Base-by-base conservation (phyloP, 2,888 invertebrate species). In the Chalcis sispes region DNA sequence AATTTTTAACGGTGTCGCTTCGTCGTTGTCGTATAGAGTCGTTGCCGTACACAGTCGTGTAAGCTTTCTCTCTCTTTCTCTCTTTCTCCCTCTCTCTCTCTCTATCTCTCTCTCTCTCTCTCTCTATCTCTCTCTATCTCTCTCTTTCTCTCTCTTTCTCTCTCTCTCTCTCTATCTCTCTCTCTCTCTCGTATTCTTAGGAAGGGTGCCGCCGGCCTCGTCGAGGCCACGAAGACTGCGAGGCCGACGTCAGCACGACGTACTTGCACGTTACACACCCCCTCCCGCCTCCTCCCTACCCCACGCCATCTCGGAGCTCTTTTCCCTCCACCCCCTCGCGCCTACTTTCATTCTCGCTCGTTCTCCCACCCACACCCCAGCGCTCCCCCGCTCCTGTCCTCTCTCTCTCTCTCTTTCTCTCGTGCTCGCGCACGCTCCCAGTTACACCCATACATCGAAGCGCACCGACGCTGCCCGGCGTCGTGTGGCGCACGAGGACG, bases 161-260 rank as follows among this genome's bases (percentile, higher is more conserved):
- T 27, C 15, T 54, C 42, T 42, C 15, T 42, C 7, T 32, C 8
- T 8, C 32, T 8, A 5, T 5, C 32, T 8, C 32, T 32, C 32
- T 32, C 3, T 5, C 32, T 3, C 32, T 32, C 32, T n/a, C n/a
- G n/a, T n/a, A n/a, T n/a, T n/a, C n/a, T n/a, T n/a, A 27, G 18
- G 32, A 52, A 58, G 48, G 27, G 42, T 58, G 71, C 56, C 56
- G 72, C 61, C 71, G 69, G 71, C 77, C 50, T 59, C 59, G 46
- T 54, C 36, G 59, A 42, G 62, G 62, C 42, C 64, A 54, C 50
- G 36, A 48, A 23, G 46, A 52, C 54, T 42, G 48, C 29, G 62
- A 42, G 72, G 70, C 71, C 74, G 59, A 78, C 75, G 76, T 74
- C 67, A 71, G 72, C 72, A 59, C 58, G 56, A 25, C 46, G 56